Conservation (phyloP, 2,113 vertebrate species). For the Dromas ardeola region DNA sequence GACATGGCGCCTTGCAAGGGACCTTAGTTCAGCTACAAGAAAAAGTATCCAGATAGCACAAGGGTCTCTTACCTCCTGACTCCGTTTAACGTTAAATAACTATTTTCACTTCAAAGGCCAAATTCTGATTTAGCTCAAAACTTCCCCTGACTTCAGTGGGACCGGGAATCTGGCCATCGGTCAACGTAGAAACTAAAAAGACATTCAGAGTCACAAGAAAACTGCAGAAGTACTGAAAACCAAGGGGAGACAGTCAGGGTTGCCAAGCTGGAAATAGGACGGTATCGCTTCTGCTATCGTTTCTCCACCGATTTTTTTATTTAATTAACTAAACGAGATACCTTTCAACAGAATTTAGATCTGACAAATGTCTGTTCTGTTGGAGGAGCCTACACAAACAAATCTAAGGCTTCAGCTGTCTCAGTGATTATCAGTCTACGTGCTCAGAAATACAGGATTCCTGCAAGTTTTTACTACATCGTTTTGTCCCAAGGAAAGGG, state of each 20-base stretch:
- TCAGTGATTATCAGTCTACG: background rate
- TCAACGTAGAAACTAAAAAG: background rate
- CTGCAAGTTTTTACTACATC: background rate
- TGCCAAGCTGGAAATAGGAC: background rate
- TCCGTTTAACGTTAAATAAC: background rate
- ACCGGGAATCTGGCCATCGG: background rate
- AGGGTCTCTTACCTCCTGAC: background rate
- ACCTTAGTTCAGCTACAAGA: background rate
- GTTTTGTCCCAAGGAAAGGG: background rate
- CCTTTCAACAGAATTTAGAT: constrained; percentile 40
- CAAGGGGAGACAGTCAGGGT: background rate
- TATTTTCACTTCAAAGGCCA: constrained; percentile 2
- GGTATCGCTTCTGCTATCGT: background rate
- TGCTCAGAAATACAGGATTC: constrained; percentile 1
- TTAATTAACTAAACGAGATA: constrained; percentile 21
- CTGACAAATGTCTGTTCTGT: constrained; percentile 14
- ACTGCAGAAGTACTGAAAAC: background rate
- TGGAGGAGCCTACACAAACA: background rate
- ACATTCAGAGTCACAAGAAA: background rate
- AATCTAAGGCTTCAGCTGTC: constrained; percentile 44
- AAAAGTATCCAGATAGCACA: background rate
- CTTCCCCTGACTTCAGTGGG: background rate
- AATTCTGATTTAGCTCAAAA: background rate
- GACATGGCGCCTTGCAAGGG: background rate
- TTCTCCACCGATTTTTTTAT: background rate